These are phyloP conservation scores for Pelusios castaneus DNA, from an alignment of 2,113 vertebrate genomes.

Conservation along the genomic window DNA sequence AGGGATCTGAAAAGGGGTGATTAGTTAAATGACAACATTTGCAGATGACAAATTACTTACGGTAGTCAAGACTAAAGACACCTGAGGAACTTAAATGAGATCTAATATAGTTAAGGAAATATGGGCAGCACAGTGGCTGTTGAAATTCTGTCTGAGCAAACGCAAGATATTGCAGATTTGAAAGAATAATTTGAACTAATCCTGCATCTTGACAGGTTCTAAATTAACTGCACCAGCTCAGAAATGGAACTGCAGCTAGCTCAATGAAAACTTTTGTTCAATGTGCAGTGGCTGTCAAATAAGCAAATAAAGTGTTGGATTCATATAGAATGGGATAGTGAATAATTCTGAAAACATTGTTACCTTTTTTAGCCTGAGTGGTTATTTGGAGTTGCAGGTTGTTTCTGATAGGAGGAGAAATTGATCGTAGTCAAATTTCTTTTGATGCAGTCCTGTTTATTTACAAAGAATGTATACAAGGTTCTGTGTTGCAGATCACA, in stretches of 20 bases:
- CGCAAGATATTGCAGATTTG: background rate
- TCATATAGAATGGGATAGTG: background rate
- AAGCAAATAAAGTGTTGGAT: background rate
- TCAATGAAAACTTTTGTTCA: background rate
- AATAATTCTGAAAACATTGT: background rate
- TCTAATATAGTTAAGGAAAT: background rate
- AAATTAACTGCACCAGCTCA: conserved; percentile 1
- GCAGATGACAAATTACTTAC: background rate
- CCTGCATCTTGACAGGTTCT: background rate
- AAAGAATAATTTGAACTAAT: background rate
- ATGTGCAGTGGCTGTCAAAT: background rate
- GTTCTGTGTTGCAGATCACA: background rate
- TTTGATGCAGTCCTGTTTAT: background rate
- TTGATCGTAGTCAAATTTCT: background rate
- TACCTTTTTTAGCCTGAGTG: background rate
- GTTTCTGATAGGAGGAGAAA: background rate
- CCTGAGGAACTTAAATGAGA: background rate
- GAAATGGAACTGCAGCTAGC: background rate
- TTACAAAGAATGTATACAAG: background rate
- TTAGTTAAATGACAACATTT: background rate
- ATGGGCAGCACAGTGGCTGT: rapidly evolving
- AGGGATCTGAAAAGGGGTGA: background rate
- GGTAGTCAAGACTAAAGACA: background rate
- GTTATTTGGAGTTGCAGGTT: background rate
- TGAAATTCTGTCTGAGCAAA: background rate